phyloP scores from a whole-genome alignment of 2,113 vertebrate species.

The Sclerurus mexicanus region DNA sequence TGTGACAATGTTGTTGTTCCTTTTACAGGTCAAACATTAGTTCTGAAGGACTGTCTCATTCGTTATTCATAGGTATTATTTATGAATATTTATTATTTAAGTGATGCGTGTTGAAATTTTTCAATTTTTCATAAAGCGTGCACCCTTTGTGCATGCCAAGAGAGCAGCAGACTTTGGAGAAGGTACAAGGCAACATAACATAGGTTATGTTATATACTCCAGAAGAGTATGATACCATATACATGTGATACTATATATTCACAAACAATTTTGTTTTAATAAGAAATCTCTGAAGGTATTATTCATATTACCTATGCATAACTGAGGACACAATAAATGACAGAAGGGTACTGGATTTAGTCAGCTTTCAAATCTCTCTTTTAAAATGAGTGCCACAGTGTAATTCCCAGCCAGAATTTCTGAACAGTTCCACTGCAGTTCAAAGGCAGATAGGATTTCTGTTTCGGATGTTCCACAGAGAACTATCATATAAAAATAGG shows the following conservation, averaged over 20 bases:
- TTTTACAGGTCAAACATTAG: slow-evolving; percentile 62
- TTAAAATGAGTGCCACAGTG: neutral
- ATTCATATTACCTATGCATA: neutral
- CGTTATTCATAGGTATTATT: slow-evolving; percentile 69
- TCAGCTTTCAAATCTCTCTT: neutral
- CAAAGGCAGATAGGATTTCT: neutral
- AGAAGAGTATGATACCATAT: neutral
- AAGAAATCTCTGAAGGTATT: neutral
- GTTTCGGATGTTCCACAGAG: neutral
- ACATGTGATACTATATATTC: neutral
- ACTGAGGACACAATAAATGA: neutral
- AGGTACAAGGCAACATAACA: neutral
- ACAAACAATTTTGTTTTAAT: neutral
- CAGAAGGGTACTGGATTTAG: neutral
- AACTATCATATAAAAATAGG: neutral
- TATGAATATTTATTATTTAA: slow-evolving; percentile 73
- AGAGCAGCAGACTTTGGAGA: slow-evolving; percentile 20
- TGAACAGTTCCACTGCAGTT: neutral
- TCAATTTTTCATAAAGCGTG: slow-evolving; percentile 66
- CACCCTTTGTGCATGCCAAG: slow-evolving; percentile 44
- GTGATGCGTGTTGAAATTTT: slow-evolving; percentile 66
- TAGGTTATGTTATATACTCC: neutral
- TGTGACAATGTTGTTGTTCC: slow-evolving; percentile 49
- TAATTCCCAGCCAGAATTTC: neutral
- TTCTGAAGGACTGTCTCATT: slow-evolving; percentile 68